Evolutionary conservation across 2,113 vertebrate genomes (phyloP), one percentile per base, ranked within the genome.

Genomic region (Myrmecobius fasciatus): DNA sequence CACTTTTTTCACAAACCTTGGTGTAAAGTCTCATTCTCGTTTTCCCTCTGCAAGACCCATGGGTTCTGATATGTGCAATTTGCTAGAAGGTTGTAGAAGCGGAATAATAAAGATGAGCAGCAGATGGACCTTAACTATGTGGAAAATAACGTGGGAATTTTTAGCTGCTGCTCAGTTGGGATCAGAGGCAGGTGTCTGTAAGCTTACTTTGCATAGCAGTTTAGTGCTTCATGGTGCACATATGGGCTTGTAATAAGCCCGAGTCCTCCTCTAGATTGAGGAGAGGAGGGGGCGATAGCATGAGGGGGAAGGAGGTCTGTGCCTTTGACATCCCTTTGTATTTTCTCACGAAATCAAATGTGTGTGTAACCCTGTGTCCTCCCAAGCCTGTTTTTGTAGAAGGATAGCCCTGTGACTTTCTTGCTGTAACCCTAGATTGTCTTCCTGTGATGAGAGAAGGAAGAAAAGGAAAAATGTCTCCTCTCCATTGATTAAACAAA

Each of bases 21-120:
- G 17, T 53, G 24, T 20, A 48, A 3, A 49, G 24, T 75, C 91
- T 52, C 92, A 89, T 83, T 83, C n/a, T 52, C 89, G 36, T 90
- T 53, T 93, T 60, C 9, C 93, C 3, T 93, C 36, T 10, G 89
- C 91, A 52, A 96, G 52, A 96, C 60, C 89, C 93, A 43, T 12
- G 53, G 53, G 43, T 75, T 97, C 43, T 91, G 91, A 97, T 93
- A 95, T 4, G 8, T 91, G 52, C 60, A 53, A 17, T 92, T 22
- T 93, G 52, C 90, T 53, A 25, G 96, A 91, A 90, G 46, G 92
- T 95, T 96, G 94, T 60, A 93, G 67, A 83, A 83, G 67, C n/a
- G 20, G 89, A 96, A 95, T 49, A 94, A 48, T 47, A 47, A 94
- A 92, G 91, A 53, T 91, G 92, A 94, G 28, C 88, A 94, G 91